Percentiles rank a stretch among this genome's conserved stretches.
Conservation (phyloP, 2,888 invertebrate species). For the Uloborus plumipes region DNA sequence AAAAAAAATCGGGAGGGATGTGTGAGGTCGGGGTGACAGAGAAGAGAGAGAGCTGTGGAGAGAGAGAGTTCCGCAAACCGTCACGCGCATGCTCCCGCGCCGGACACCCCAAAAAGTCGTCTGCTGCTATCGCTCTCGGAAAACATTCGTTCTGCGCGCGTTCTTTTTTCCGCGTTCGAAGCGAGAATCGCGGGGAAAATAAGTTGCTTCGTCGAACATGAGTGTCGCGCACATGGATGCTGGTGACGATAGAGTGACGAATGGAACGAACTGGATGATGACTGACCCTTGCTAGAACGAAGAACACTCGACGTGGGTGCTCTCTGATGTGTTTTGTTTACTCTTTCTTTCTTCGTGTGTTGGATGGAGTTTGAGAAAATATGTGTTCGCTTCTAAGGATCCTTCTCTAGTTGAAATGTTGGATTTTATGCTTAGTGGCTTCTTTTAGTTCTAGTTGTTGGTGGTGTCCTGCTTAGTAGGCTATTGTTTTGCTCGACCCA, state of each 20-base stretch:
- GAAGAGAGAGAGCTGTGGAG: slow-evolving; percentile 1
- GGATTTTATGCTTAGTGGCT: no score
- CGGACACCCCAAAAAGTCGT: slow-evolving; percentile 38
- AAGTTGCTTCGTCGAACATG: no score
- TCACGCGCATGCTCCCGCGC: slow-evolving; percentile 52
- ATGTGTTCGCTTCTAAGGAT: no score
- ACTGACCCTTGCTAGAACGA: not conserved
- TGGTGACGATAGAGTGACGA: not conserved
- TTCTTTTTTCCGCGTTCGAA: slow-evolving; percentile 42
- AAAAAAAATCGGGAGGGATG: not conserved
- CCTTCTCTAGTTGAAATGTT: no score
- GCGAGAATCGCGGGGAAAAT: slow-evolving; percentile 16
- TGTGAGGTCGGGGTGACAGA: slow-evolving; percentile 12
- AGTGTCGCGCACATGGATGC: slow-evolving; percentile 11
- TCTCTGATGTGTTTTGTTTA: no score
- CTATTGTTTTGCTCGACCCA: no score
- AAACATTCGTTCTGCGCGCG: no score
- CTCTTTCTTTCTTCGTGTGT: no score
- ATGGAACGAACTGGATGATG: not conserved
- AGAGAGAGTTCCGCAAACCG: slow-evolving; percentile 56
- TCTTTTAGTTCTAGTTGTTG: no score
- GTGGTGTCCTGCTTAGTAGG: no score
- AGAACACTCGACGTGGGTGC: slow-evolving; percentile 8
- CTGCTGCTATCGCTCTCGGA: slow-evolving; percentile 4
- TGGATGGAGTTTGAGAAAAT: no score